Evolutionary conservation across 30 jellyfish, hydroid and myxozoan genomes (phyloP), one percentile per base, ranked within the genome.

Genomic region (Chironex yamaguchii): DNA sequence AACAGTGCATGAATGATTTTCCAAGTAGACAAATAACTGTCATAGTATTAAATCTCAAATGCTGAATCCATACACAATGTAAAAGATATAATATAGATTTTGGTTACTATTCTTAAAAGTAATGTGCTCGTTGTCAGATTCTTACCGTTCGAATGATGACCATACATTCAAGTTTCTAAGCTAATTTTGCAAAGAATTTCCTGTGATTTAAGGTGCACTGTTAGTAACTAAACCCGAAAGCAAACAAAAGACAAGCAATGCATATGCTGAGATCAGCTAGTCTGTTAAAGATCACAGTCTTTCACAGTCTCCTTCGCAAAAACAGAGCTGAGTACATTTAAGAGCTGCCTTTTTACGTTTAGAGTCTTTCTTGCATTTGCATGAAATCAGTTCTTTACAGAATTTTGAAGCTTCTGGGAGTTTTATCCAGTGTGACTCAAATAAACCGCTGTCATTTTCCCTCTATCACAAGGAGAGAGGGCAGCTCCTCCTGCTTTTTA

Each of bases 391-490:
- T n/a, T n/a, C 79, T 26, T 65, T 65, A 65, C 79, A 65, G 79
- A 54, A 51, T 65, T 65, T 65, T 21, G 79, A 65, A 65, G 79
- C 79, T 25, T 65, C 79, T 65, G 79, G 79, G 79, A 65, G 79
- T 14, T 65, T 65, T 6, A 54, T 65, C 79, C 79, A 65, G 31
- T 65, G 79, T 65, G 79, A 54, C 79, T 65, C 79, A 65, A 21
- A 65, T 65, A 65, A 65, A 65, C 79, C 58, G 79, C 67, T 65
- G 79, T 65, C 79, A 65, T 65, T 54, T 29, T 65, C 31, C 31
- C 65, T 65, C 79, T 54, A 65, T 65, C 79, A 51, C 79, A 51
- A 65, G 31, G 13, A 54, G 79, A 24, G 79, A 65, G 66, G 79
- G 79, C 4, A 65, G 79, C 79, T 65, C 79, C 79, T 4, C 25